These are phyloP conservation scores for Polypedilum pembai DNA, from an alignment of 1,140 invertebrate species.

Conservation along the genomic window DNA sequence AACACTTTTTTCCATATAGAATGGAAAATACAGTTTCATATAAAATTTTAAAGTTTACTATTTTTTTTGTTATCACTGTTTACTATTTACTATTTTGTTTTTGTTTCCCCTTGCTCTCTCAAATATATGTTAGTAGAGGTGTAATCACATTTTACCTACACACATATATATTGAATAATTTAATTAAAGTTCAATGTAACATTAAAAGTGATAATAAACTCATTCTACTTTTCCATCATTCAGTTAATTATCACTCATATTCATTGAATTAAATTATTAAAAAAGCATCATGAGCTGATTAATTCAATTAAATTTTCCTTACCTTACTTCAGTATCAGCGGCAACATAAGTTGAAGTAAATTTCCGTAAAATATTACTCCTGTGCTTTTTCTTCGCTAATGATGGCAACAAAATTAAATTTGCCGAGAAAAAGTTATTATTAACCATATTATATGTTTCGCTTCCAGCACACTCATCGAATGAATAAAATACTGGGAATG, in stretches of 20 bases:
- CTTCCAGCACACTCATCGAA: not conserved
- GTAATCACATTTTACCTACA: too few relatives aligned
- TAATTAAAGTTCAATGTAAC: not conserved
- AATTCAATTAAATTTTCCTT: not conserved
- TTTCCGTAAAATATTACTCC: not conserved
- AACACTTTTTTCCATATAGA: too few relatives aligned
- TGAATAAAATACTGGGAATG: not conserved
- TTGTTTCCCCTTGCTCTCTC: too few relatives aligned
- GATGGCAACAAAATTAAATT: conserved; percentile 3
- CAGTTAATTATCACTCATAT: not conserved
- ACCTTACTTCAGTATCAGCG: not conserved
- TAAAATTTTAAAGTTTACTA: too few relatives aligned
- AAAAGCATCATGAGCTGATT: conserved; percentile 1
- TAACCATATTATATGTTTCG: not conserved
- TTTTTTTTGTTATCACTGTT: too few relatives aligned
- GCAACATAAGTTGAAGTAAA: not conserved
- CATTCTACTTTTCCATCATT: not conserved
- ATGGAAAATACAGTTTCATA: too few relatives aligned
- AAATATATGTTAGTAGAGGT: too few relatives aligned
- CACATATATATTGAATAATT: not conserved
- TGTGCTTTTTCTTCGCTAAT: not conserved
- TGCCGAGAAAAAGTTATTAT: not conserved
- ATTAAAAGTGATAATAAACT: not conserved
- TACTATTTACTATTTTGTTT: too few relatives aligned
- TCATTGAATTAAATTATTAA: not conserved